Base-by-base conservation (phyloP, 2,113 vertebrate species). In the Mugil cephalus region DNA sequence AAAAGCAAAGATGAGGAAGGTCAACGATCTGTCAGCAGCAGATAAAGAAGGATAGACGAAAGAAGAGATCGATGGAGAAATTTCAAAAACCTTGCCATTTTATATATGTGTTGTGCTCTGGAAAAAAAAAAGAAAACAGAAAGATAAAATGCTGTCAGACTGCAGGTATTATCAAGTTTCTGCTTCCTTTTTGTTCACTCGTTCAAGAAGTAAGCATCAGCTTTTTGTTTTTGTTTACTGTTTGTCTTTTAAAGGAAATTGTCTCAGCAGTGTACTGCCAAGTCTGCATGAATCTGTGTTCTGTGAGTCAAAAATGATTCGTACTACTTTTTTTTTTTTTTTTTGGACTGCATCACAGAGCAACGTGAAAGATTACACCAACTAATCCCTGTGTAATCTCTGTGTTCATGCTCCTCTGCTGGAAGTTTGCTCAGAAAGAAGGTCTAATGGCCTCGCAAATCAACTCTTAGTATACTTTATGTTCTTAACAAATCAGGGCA, bases 311-410 rank as follows among this genome's bases (percentile, higher is more conserved):
- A 19, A 30, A 48, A 66, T 65, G 55, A 30, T 5, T 30, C 5
- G 24, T 30, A 3, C 24, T 5, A 3, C 5, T 30, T 30, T 30
- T 30, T 30, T 30, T 30, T 30, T 85, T 51, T 18, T 64, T 87
- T 77, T 88, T 80, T 77, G 46, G 64, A 66, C 68, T 56, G 45
- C 62, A 63, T 65, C 10, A 38, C 50, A 53, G 68, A 83, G 70
- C 67, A 83, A 82, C 75, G 53, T 68, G 64, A 76, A 80, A 86
- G 89, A 92, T 91, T 83, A 91, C 71, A n/a, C 21, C 19, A 18
- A 60, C 73, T 88, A 90, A 90, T 90, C 85, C 82, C 54, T 77
- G 60, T 89, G 82, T 92, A 92, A 92, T 91, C 89, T 83, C 77
- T 76, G 46, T 58, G 72, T 78, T 80, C 63, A 43, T 61, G 71